Conservation (phyloP, 2,888 invertebrate species). For the Brenthis ino region DNA sequence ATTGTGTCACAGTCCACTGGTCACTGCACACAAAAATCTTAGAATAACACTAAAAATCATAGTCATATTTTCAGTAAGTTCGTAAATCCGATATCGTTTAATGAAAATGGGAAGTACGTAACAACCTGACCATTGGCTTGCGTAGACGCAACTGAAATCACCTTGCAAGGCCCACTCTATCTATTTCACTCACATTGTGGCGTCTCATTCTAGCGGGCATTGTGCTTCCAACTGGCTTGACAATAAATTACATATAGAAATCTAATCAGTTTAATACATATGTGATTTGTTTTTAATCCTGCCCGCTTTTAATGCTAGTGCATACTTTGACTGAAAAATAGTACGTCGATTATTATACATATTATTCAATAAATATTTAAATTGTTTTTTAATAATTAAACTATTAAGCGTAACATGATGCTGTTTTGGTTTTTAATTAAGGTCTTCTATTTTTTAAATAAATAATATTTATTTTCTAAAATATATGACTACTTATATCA, state of each 20-base stretch:
- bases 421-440: no score
- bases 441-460: no score
- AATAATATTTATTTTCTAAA: no score
- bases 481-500: no score
- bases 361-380: no score
- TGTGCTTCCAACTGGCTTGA: constrained; percentile 72
- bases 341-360: no score
- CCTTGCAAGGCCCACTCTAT: constrained; percentile 81
- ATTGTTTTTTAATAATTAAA: background rate
- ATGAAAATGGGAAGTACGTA: constrained; percentile 59
- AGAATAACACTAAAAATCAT: constrained; percentile 19
- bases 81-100: constrained; percentile 43
- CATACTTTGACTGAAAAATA: constrained; percentile 24
- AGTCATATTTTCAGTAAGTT: constrained; percentile 22
- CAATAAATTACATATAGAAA: constrained; percentile 81
- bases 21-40: constrained; percentile 36
- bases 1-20: constrained; percentile 37
- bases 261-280: constrained; percentile 81
- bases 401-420: background rate
- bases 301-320: constrained; percentile 52
- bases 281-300: constrained; percentile 68
- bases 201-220: constrained; percentile 75
- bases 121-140: constrained; percentile 77
- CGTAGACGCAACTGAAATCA: constrained; percentile 81
- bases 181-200: constrained; percentile 63